Evolutionary conservation across 2,888 invertebrate genomes (phyloP).

Genomic region (Eilema caniola): DNA sequence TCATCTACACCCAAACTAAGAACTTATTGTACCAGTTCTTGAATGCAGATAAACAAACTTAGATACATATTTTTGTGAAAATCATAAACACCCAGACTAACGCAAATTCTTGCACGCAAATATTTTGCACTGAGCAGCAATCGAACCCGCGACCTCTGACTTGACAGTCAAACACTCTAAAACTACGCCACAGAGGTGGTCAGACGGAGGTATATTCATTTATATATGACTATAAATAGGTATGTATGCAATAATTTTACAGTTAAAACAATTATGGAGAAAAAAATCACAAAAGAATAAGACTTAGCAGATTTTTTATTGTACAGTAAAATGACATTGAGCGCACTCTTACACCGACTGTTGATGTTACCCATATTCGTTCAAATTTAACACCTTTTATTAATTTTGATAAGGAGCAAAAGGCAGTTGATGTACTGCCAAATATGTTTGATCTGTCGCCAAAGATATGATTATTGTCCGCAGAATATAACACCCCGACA

Average conservation of each 20-base stretch:
- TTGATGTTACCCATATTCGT: not conserved
- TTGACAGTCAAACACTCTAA: not conserved
- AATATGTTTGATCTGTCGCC: too few relatives aligned
- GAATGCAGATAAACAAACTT: not conserved
- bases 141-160: not conserved
- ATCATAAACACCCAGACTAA: not conserved
- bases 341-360: not conserved
- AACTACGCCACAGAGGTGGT: not conserved
- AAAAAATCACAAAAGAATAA: not conserved
- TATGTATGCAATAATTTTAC: not conserved
- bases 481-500: too few relatives aligned
- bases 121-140: not conserved
- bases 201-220: not conserved
- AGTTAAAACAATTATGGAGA: too few relatives aligned
- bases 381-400: not conserved
- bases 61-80: not conserved
- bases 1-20: not conserved
- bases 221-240: not conserved
- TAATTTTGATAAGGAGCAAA: not conserved
- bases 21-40: not conserved
- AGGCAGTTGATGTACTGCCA: too few relatives aligned
- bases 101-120: not conserved
- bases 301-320: not conserved
- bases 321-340: not conserved
- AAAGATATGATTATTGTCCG: too few relatives aligned